Percentiles rank a stretch among this genome's conserved stretches.
Conservation (phyloP, 2,113 vertebrate genomes). For the Camelus dromedarius region DNA sequence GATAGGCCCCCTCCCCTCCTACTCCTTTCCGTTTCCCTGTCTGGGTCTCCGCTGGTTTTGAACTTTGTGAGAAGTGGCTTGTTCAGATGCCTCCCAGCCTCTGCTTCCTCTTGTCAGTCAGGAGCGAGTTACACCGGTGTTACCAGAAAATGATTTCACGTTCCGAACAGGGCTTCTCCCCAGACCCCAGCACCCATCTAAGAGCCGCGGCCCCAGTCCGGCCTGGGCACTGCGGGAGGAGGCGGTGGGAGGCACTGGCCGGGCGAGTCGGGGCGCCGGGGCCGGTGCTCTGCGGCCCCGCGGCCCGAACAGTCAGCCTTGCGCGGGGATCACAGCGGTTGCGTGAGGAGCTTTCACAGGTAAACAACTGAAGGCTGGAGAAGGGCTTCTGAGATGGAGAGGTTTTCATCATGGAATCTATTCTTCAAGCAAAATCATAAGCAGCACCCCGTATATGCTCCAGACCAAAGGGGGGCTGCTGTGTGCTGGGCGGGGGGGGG, state of each 20-base stretch:
- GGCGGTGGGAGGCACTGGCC: not conserved
- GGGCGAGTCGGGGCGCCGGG: not conserved
- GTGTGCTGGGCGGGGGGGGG: no score
- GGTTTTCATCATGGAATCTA: not conserved
- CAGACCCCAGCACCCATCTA: constrained; percentile 6
- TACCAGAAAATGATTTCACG: constrained; percentile 64
- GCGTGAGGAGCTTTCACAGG: not conserved
- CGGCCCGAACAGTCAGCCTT: not conserved
- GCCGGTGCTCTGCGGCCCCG: not conserved
- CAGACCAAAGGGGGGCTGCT: not conserved
- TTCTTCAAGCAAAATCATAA: constrained; percentile 26
- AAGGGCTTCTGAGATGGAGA: not conserved
- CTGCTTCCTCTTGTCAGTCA: constrained; percentile 48
- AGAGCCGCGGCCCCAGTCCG: not conserved
- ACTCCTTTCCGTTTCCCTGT: not conserved
- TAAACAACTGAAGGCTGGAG: not conserved
- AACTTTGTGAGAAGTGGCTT: constrained; percentile 59
- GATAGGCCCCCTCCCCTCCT: not conserved
- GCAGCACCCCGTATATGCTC: not conserved
- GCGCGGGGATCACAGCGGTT: not conserved
- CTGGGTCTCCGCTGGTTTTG: constrained; percentile 60
- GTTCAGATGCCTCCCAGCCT: constrained; percentile 48
- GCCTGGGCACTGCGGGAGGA: fast-evolving
- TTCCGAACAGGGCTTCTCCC: not conserved
- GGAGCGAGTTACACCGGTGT: constrained; percentile 38